A percentile compares a stretch with the other conserved stretches of the same genome.
These are phyloP conservation scores for Festucalex cinctus DNA, from an alignment of 2,113 vertebrate species.

Conservation along the genomic window DNA sequence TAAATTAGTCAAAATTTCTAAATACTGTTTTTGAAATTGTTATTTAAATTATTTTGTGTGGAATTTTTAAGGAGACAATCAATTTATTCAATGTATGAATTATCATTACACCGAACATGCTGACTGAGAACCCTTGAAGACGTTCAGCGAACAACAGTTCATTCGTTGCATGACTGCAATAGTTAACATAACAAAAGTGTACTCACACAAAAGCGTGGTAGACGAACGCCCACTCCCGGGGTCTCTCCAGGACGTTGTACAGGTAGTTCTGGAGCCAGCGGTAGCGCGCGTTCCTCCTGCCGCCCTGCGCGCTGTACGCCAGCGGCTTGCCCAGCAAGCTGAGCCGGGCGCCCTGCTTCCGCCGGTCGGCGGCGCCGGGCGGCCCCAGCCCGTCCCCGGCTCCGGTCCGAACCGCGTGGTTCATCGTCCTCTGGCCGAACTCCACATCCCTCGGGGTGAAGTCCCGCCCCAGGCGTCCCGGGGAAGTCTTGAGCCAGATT, in stretches of 20 bases:
- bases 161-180: too few relatives aligned
- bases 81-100: not conserved
- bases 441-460: constrained; percentile 89
- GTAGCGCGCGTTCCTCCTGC: constrained; percentile 92
- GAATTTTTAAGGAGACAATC: too few relatives aligned
- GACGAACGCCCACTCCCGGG: constrained; percentile 90
- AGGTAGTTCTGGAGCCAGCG: constrained; percentile 91
- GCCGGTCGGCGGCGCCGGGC: constrained; percentile 68
- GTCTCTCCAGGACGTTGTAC: constrained; percentile 96
- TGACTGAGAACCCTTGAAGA: not conserved
- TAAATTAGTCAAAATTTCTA: too few relatives aligned
- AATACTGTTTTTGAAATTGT: too few relatives aligned
- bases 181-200: constrained; percentile 14
- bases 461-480: constrained; percentile 65
- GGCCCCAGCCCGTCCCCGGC: constrained; percentile 82
- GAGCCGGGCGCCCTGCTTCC: constrained; percentile 89
- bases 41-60: too few relatives aligned
- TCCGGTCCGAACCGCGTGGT: constrained; percentile 70
- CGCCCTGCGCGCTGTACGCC: constrained; percentile 86
- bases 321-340: constrained; percentile 94
- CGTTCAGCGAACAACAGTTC: not conserved
- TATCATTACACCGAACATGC: not conserved
- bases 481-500: constrained; percentile 81
- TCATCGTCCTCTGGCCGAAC: constrained; percentile 76
- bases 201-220: constrained; percentile 98